A percentile compares a stretch with the other conserved stretches of the same genome.
phyloP scores from a whole-genome alignment of 2,113 vertebrate genomes.

The Cheirogaleus medius region DNA sequence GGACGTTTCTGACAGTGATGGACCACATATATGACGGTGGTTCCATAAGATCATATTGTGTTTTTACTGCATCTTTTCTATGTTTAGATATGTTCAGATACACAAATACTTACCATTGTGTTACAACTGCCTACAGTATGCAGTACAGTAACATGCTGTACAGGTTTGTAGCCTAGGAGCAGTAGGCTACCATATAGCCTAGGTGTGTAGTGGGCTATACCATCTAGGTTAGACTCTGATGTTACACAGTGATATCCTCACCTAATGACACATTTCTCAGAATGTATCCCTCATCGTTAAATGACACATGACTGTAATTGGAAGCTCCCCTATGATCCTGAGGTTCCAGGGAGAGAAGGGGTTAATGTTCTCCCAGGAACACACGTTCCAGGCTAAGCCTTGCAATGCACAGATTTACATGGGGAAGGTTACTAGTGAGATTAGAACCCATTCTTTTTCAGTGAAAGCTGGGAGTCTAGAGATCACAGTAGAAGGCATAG shows the following conservation, averaged over 20 bases:
- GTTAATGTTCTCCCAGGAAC: background rate
- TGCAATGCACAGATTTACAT: constrained; percentile 20
- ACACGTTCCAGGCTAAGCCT: background rate
- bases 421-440: constrained; percentile 26
- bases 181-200: background rate
- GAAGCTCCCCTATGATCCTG: background rate
- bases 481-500: background rate
- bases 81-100: background rate
- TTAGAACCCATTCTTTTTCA: constrained; percentile 44
- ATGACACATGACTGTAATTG: background rate
- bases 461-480: constrained; percentile 46
- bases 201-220: background rate
- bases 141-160: background rate
- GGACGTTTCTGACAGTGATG: background rate
- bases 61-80: background rate
- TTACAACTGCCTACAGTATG: background rate
- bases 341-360: background rate
- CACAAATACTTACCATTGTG: background rate
- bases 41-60: background rate
- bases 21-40: background rate
- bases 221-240: background rate
- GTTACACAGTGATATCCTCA: background rate
- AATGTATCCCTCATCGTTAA: background rate
- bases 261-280: background rate
- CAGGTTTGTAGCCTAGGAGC: background rate